A percentile compares a stretch with the other conserved stretches of the same genome.
Conservation (phyloP, 1,140 invertebrate species). For the Aphaenogaster rudis region DNA sequence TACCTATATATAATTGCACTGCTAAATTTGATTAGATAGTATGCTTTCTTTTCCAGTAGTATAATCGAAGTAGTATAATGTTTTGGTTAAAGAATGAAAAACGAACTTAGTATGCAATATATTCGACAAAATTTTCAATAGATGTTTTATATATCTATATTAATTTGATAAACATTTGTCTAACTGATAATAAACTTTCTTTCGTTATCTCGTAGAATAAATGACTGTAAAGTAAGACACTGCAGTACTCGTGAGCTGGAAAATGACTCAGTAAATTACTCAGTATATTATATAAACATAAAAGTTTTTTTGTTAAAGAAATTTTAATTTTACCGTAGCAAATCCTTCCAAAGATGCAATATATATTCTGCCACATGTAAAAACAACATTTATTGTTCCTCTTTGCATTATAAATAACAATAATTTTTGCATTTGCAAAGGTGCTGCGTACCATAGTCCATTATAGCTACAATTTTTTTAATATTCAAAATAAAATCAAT, state of each 20-base stretch:
- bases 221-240: slow-evolving; percentile 30
- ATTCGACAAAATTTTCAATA: too few relatives aligned
- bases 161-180: too few relatives aligned
- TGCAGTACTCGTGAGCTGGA: background rate
- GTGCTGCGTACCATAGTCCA: slow-evolving; percentile 20
- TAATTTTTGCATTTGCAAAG: slow-evolving; percentile 36
- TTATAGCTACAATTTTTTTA: slow-evolving; percentile 11
- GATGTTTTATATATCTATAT: too few relatives aligned
- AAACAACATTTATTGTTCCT: background rate
- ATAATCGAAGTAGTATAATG: too few relatives aligned
- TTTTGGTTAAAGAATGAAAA: too few relatives aligned
- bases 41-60: too few relatives aligned
- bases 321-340: slow-evolving; percentile 24
- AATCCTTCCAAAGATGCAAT: slow-evolving; percentile 15
- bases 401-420: slow-evolving; percentile 36
- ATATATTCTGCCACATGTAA: background rate
- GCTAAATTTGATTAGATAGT: too few relatives aligned
- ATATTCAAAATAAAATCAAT: background rate
- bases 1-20: too few relatives aligned
- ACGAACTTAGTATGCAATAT: too few relatives aligned
- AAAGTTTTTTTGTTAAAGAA: background rate
- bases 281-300: background rate
- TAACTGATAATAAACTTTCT: too few relatives aligned
- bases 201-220: background rate
- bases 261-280: background rate